Evolutionary conservation across 2,797 vertebrate species (phyloP).

Genomic region (Macropodus opercularis): DNA sequence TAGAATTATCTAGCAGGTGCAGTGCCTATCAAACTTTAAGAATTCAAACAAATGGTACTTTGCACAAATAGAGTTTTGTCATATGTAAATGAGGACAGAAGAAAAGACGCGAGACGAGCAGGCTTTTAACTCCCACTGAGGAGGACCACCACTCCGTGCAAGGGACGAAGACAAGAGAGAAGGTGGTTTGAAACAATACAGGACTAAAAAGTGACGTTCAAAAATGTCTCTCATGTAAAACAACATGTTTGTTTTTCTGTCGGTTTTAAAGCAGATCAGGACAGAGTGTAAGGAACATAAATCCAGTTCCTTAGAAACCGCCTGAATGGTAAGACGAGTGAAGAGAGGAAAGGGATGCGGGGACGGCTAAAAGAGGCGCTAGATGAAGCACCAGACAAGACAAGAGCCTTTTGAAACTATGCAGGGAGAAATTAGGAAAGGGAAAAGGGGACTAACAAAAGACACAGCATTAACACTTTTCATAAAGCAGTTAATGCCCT

Average conservation of each 20-base stretch:
- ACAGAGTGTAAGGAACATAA: neutral
- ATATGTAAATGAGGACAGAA: conserved; percentile 51
- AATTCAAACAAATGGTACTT: conserved; percentile 54
- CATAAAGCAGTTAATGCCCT: conserved; percentile 56
- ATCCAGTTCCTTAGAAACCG: conserved; percentile 29
- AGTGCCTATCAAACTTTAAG: conserved; percentile 46
- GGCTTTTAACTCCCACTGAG: conserved; percentile 57
- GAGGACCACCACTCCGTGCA: conserved; percentile 37
- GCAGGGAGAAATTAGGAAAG: conserved; percentile 57
- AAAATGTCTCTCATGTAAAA: conserved; percentile 27
- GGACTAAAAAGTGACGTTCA: conserved; percentile 24
- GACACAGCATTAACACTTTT: conserved; percentile 52
- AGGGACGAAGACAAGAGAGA: conserved; percentile 29
- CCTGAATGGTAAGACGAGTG: conserved; percentile 35
- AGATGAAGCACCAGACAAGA: conserved; percentile 36
- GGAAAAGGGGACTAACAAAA: conserved; percentile 52
- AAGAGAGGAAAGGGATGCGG: conserved; percentile 18
- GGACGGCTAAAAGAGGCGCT: conserved; percentile 20
- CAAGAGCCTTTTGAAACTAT: conserved; percentile 49
- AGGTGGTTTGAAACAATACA: conserved; percentile 4
- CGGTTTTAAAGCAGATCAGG: conserved; percentile 32
- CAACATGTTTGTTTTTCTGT: conserved; percentile 4
- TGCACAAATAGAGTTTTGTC: conserved; percentile 56
- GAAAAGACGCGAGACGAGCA: conserved; percentile 28
- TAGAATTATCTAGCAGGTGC: conserved; percentile 45